A percentile compares a stretch with the other conserved stretches of the same genome.
Evolutionary conservation across 1,140 invertebrate genomes (phyloP).

Genomic region (Diabrotica virgifera): DNA sequence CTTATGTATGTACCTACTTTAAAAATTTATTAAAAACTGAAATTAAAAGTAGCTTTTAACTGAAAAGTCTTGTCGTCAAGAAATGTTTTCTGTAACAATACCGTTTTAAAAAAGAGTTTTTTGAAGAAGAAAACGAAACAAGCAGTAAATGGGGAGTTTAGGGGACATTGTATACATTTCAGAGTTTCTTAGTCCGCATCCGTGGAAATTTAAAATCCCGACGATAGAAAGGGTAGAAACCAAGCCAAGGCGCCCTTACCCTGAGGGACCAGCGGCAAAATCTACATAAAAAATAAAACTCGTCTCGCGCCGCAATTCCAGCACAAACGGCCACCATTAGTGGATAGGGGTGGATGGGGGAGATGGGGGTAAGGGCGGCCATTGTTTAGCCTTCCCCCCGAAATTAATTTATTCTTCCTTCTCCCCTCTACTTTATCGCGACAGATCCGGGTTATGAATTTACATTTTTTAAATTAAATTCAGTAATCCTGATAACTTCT

Average conservation of each 20-base stretch:
- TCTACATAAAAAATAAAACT: slow-evolving; percentile 44
- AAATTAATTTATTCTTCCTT: slow-evolving; percentile 40
- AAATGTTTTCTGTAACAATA: too few relatives aligned
- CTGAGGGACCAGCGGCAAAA: slow-evolving; percentile 29
- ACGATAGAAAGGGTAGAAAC: slow-evolving; percentile 1
- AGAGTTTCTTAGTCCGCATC: slow-evolving; percentile 2
- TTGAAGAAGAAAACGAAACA: neutral
- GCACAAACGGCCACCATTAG: slow-evolving; percentile 41
- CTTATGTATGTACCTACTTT: too few relatives aligned
- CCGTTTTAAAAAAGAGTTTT: too few relatives aligned
- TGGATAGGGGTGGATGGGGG: slow-evolving; percentile 15
- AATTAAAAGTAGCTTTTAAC: too few relatives aligned
- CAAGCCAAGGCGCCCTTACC: slow-evolving; percentile 1
- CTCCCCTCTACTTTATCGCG: slow-evolving; percentile 6
- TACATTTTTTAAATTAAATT: too few relatives aligned
- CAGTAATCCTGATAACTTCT: too few relatives aligned
- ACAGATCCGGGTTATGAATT: neutral
- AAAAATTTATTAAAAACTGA: too few relatives aligned
- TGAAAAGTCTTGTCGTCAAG: too few relatives aligned
- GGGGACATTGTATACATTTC: neutral
- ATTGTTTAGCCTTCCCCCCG: slow-evolving; percentile 40
- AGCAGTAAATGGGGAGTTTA: neutral
- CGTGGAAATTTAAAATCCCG: neutral
- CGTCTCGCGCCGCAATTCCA: slow-evolving; percentile 40
- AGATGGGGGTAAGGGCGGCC: slow-evolving; percentile 29